Base-by-base conservation (phyloP, 2,113 vertebrate species). In the Dicerorhinus sumatrensis region DNA sequence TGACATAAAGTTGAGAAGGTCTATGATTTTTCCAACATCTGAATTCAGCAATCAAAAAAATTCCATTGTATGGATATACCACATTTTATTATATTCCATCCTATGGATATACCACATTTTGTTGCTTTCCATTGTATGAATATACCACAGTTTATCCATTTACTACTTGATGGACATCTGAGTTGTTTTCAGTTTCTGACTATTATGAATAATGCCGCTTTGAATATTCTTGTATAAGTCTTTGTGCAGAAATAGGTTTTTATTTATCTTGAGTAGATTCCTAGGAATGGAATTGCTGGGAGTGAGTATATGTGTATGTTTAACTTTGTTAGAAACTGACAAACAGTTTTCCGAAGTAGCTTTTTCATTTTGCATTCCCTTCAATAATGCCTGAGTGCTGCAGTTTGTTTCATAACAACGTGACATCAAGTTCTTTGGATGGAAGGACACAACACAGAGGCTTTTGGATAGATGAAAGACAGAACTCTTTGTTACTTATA, bases 361-460 rank as follows among this genome's bases (percentile, higher is more conserved):
- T 63, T 11, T 56, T 77, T 33, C 31, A 6, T 72, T 75, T 21
- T 48, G 11, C 5, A 18, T 67, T 69, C 42, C 18, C 42, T 67
- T 69, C 39, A 29, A 29, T 5, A 54, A 0, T 25, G 4, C 51
- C 12, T 8, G 29, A 33, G 29, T 18, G n/a, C 0, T 72, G 17
- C 33, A 14, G n/a, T 65, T 70, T 79, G 46, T 42, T 36, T 60
- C n/a, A 25, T 79, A 60, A 48, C 18, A 77, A n/a, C 3, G 36
- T 25, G 20, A 14, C 14, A 70, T 18, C 27, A 18, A 23, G 17
- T 42, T 81, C 60, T 76, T 48, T 29, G 33, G 14, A 33, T 51
- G 16, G 51, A 29, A 65, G 36, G 8, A 33, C 27, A 63, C 36
- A 84, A 46, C 31, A 69, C 33, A 69, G 21, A 31, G 48, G 21